Evolutionary conservation across 2,888 invertebrate species (phyloP), one percentile per base, ranked within the genome.

Genomic region (Nomada fabriciana): DNA sequence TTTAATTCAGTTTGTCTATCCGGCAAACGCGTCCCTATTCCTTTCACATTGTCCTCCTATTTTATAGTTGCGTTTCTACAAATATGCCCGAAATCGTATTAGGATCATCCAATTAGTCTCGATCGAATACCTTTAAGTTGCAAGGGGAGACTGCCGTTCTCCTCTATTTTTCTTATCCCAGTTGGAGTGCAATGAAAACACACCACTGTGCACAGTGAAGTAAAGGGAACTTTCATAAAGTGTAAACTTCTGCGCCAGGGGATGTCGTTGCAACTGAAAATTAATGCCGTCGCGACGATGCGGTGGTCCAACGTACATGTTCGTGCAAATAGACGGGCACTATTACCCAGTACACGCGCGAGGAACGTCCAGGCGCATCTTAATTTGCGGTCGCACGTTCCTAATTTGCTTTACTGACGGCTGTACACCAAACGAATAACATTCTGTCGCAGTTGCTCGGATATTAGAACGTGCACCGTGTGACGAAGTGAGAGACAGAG

Each of bases 321-420:
- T 25, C 55, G 42, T 20, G 67, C 20, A 43, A n/a, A 67, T 70
- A 57, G 47, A 52, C 0, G 4, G 47, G 29, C 59, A 23, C 23
- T 57, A 60, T 53, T 61, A 42, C 50, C 25, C 15, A 25, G 13
- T 25, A 59, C 59, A 50, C 67, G 64, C 25, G 72, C 73, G 73
- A 81, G 81, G 69, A 78, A 80, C 69, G 72, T 63, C 73, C 73
- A 52, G 65, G 81, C 80, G 84, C 82, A 73, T 88, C 89, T 89
- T 89, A 89, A 89, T 89, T 90, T 88, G 90, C 87, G 88, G 83
- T 90, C 74, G 82, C 82, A 80, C 85, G 83, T 86, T 85, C 86
- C 87, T 89, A 86, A 86, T 90, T 90, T 84, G 83, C 84, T 81
- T 85, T 86, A 87, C 81, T 67, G 73, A 67, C 80, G 77, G 60